phyloP scores from a whole-genome alignment of 2,113 vertebrate genomes.

The Chlorodrepanis virens region DNA sequence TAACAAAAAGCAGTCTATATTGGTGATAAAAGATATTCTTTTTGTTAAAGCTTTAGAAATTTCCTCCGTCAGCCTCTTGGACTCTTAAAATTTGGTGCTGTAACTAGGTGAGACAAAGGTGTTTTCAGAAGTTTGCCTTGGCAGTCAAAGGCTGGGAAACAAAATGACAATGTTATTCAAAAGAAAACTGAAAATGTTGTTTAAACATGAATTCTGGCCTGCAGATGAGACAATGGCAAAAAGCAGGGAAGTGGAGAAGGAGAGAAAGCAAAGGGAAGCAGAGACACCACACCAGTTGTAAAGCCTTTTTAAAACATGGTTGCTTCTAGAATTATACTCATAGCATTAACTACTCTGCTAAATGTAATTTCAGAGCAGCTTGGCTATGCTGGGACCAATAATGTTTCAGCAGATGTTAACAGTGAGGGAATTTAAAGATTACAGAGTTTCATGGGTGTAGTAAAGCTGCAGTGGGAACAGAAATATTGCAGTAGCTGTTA shows the following conservation, averaged over 20 bases:
- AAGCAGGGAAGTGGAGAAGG: neutral
- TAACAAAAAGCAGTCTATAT: neutral
- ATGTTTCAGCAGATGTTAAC: conserved; percentile 98
- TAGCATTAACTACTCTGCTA: conserved; percentile 83
- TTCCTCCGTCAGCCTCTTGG: neutral
- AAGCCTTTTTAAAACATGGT: conserved; percentile 74
- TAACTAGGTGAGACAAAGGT: neutral
- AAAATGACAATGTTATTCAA: neutral
- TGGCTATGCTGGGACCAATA: conserved; percentile 92
- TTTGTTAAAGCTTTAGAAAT: conserved; percentile 42
- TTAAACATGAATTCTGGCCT: neutral
- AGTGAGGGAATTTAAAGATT: conserved; percentile 96
- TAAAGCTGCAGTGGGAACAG: conserved; percentile 92
- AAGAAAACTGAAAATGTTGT: neutral
- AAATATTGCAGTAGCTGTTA: conserved; percentile 86
- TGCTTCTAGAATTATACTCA: conserved; percentile 76
- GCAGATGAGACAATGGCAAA: neutral
- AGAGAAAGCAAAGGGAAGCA: neutral
- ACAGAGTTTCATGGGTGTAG: conserved; percentile 87
- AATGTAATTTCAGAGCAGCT: conserved; percentile 83
- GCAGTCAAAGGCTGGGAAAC: neutral
- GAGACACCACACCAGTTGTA: neutral
- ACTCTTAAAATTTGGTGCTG: neutral
- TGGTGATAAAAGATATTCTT: neutral
- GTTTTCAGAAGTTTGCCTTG: conserved; percentile 3